phyloP scores from a whole-genome alignment of 1,140 invertebrate genomes.

The Zaprionus ornatus region DNA sequence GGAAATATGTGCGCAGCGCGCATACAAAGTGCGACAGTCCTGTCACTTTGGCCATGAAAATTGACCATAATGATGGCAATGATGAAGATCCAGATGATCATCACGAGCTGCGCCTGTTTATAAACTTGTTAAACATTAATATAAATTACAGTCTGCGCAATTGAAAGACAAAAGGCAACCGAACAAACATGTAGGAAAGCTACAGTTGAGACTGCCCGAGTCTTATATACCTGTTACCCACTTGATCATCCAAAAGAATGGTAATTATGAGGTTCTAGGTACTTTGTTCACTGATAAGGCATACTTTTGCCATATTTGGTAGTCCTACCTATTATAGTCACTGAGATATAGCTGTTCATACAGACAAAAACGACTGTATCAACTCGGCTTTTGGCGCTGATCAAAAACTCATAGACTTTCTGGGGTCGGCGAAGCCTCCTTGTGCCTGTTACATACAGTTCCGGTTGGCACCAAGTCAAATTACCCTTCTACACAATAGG shows the following conservation, averaged over 20 bases:
- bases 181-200: not conserved
- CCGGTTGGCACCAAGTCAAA: too few relatives aligned
- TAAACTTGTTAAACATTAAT: slow-evolving; percentile 33
- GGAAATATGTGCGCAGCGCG: not conserved
- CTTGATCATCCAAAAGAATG: too few relatives aligned
- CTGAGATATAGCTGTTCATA: too few relatives aligned
- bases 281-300: too few relatives aligned
- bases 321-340: too few relatives aligned
- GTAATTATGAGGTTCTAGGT: too few relatives aligned
- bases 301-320: too few relatives aligned
- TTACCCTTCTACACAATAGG: not conserved
- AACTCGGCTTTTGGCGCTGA: too few relatives aligned
- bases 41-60: slow-evolving; percentile 48
- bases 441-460: too few relatives aligned
- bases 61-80: slow-evolving; percentile 12
- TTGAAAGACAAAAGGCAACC: not conserved
- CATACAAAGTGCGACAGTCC: slow-evolving; percentile 25
- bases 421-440: not conserved
- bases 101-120: slow-evolving; percentile 15
- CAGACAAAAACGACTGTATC: too few relatives aligned
- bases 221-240: too few relatives aligned
- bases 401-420: too few relatives aligned
- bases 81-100: slow-evolving; percentile 11
- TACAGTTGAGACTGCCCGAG: not conserved
- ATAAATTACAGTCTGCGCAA: slow-evolving; percentile 30